Evolutionary conservation across 2,888 invertebrate species (phyloP), one percentile per base, ranked within the genome.

Genomic region (Priocnemis perturbator): DNA sequence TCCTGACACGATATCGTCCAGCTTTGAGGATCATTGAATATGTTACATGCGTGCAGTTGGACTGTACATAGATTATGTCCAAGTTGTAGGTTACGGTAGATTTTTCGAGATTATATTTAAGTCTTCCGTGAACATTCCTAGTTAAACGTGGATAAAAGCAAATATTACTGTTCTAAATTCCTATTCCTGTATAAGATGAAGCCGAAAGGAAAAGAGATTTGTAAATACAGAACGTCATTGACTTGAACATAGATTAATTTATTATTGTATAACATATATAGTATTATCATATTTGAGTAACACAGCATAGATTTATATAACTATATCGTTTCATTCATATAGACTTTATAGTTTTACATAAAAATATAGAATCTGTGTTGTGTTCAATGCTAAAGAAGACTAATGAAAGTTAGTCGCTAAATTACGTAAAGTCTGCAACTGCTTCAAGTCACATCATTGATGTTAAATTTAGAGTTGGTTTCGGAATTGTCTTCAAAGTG

Each of bases 201-300:
- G 37, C 37, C 1, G 37, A 37, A 37, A 37, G 3, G 3, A 56
- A 60, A 60, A 56, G 44, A 26, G 69, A 50, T 63, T 50, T 14
- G 58, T 55, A 60, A 58, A 14, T 58, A 48, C 37, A 58, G 50
- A 47, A 26, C 26, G 58, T 37, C 11, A 9, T 77, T 65, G 69
- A 74, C 81, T 85, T 84, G 83, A 87, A 87, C 87, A 87, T 88
- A 87, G 85, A 88, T 81, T 84, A 81, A 85, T 88, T 88, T 87
- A 88, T 88, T 88, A 85, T 84, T 83, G 85, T 81, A 88, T 86
- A 88, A 88, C 87, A 88, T 87, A 84, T 86, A 87, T 87, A 85
- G 77, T 81, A 79, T 81, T 81, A 86, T 86, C n/a, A 86, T 81
- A n/a, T 84, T 85, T 80, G 83, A 85, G 75, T 87, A 87, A 88